These are phyloP conservation scores for Apotomis betuletana DNA, from an alignment of 2,888 invertebrate genomes.

Conservation along the genomic window DNA sequence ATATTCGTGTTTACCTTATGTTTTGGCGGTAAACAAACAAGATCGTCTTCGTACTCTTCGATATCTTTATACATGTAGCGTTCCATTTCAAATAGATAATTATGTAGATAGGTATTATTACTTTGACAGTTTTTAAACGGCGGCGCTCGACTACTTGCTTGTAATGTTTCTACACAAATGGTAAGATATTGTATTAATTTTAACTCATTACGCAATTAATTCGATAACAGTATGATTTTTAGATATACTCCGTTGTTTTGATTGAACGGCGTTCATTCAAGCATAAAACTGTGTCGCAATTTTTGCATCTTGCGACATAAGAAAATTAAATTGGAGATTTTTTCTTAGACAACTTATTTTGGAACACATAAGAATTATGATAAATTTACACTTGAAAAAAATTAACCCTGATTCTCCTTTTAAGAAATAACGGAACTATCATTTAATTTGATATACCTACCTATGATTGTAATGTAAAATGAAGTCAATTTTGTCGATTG, in stretches of 20 bases:
- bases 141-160: slow-evolving; percentile 22
- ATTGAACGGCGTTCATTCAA: neutral
- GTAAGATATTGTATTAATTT: slow-evolving; percentile 15
- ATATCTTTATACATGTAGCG: slow-evolving; percentile 55
- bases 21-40: neutral
- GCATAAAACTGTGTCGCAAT: neutral
- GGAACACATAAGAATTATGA: too few relatives aligned
- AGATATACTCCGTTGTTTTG: neutral
- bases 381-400: too few relatives aligned
- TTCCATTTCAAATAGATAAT: slow-evolving; percentile 52
- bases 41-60: slow-evolving; percentile 45
- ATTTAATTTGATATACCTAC: too few relatives aligned
- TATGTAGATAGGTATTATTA: neutral
- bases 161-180: slow-evolving; percentile 32
- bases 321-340: too few relatives aligned
- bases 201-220: slow-evolving; percentile 13
- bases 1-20: slow-evolving; percentile 3
- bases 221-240: slow-evolving; percentile 28
- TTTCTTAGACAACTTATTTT: too few relatives aligned
- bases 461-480: too few relatives aligned
- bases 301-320: too few relatives aligned
- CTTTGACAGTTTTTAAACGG: neutral
- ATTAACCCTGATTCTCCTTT: too few relatives aligned
- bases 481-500: too few relatives aligned
- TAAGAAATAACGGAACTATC: too few relatives aligned